Evolutionary conservation across 2,888 invertebrate species (phyloP).

Genomic region (Scaptodrosophila latifasciaeformis): DNA sequence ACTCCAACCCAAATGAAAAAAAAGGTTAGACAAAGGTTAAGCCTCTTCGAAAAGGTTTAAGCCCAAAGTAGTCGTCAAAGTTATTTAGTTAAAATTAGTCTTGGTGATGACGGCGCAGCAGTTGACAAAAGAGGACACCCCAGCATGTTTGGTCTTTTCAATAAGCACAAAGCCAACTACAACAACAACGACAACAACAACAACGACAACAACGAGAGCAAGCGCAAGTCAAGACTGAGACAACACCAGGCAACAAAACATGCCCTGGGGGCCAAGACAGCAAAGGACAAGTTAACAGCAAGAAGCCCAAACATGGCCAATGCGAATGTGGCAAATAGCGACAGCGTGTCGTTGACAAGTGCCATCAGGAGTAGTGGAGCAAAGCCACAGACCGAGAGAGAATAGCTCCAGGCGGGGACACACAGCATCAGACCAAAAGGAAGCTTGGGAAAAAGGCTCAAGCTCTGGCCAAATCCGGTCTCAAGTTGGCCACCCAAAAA

Average conservation of each 20-base stretch:
- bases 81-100: conserved; percentile 64
- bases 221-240: neutral
- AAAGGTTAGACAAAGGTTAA: conserved; percentile 65
- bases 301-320: conserved; percentile 15
- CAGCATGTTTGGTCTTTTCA: conserved; percentile 41
- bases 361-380: conserved; percentile 27
- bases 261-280: conserved; percentile 5
- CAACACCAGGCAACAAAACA: conserved; percentile 4
- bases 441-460: conserved; percentile 45
- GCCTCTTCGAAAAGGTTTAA: conserved; percentile 27
- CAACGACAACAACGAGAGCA: neutral
- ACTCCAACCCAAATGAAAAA: conserved; percentile 23
- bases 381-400: neutral
- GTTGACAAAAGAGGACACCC: neutral
- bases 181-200: neutral
- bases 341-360: conserved; percentile 55
- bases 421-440: too few species aligned
- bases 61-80: conserved; percentile 53
- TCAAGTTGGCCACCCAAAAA: conserved; percentile 58
- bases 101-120: conserved; percentile 58
- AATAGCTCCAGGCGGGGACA: too few species aligned
- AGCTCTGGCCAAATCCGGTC: too few species aligned
- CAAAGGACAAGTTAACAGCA: conserved; percentile 18
- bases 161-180: conserved; percentile 60
- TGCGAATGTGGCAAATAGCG: too few species aligned